phyloP scores from a whole-genome alignment of 2,113 vertebrate genomes.

The Psettodes erumei region DNA sequence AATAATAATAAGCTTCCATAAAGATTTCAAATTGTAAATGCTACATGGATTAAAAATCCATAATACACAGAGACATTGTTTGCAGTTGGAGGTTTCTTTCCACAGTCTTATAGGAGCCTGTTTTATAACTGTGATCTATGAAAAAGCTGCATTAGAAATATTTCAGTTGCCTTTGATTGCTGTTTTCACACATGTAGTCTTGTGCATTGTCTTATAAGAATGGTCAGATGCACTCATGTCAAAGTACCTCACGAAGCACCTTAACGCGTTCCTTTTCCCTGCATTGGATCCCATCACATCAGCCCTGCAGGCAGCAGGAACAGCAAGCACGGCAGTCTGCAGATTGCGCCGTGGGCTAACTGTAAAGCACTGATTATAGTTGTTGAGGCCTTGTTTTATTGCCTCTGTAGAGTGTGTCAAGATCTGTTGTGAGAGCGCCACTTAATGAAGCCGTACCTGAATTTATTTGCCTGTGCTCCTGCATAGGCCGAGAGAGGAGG shows the following conservation, averaged over 20 bases:
- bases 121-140: no score
- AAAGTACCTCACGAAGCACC: not conserved
- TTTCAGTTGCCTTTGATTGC: slow-evolving; percentile 21
- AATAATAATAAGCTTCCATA: no score
- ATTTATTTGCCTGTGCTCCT: slow-evolving; percentile 86
- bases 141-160: slow-evolving; percentile 24
- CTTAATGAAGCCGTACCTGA: slow-evolving; percentile 94
- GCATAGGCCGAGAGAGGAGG: slow-evolving; percentile 84
- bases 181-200: not conserved
- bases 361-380: slow-evolving; percentile 57
- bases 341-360: slow-evolving; percentile 9
- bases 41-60: not conserved
- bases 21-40: not conserved
- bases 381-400: slow-evolving; percentile 66
- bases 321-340: slow-evolving; percentile 14
- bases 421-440: slow-evolving; percentile 80
- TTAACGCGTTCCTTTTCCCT: not conserved
- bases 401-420: slow-evolving; percentile 75
- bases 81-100: no score
- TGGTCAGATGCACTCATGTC: slow-evolving; percentile 6
- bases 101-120: no score
- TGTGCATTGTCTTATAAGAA: slow-evolving; percentile 6
- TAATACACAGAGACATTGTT: no score
- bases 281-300: not conserved
- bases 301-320: slow-evolving; percentile 5